These are phyloP conservation scores for Pachypeltis micranthus DNA, from an alignment of 1,140 invertebrate genomes.

Conservation along the genomic window DNA sequence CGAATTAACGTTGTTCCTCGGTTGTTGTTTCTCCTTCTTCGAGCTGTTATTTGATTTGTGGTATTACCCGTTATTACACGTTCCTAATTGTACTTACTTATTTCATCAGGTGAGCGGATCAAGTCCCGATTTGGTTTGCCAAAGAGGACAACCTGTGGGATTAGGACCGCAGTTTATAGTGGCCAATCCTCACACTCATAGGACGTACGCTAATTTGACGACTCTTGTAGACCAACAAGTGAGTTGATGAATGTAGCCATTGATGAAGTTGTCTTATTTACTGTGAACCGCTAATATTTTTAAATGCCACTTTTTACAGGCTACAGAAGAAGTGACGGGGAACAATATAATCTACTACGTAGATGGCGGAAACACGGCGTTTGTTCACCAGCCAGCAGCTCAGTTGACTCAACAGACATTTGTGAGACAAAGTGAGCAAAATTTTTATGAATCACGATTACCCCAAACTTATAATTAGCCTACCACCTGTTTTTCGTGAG, in stretches of 20 bases:
- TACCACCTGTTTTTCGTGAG: too few species aligned
- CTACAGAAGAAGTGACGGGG: constrained; percentile 23
- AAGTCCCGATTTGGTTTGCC: constrained; percentile 54
- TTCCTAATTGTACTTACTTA: constrained; percentile 29
- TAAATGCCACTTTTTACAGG: constrained; percentile 20
- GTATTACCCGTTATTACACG: too few species aligned
- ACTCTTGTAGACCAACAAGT: constrained; percentile 24
- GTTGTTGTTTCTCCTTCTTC: too few species aligned
- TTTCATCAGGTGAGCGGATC: constrained; percentile 53
- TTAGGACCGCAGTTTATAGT: constrained; percentile 34
- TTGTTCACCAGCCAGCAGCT: constrained; percentile 20
- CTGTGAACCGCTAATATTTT: too few species aligned
- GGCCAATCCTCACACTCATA: constrained; percentile 42
- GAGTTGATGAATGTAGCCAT: too few species aligned
- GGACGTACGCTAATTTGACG: constrained; percentile 56
- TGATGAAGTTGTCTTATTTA: not conserved
- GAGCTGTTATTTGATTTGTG: too few species aligned
- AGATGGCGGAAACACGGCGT: constrained; percentile 16
- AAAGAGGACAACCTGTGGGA: constrained; percentile 27
- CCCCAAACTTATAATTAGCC: too few species aligned
- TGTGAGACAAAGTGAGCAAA: not conserved
- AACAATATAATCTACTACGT: constrained; percentile 26
- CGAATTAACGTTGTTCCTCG: too few species aligned
- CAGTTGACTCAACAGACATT: constrained; percentile 5
- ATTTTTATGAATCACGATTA: too few species aligned